These are phyloP conservation scores for Corythucha ciliata DNA, from an alignment of 2,888 invertebrate genomes.

Conservation along the genomic window DNA sequence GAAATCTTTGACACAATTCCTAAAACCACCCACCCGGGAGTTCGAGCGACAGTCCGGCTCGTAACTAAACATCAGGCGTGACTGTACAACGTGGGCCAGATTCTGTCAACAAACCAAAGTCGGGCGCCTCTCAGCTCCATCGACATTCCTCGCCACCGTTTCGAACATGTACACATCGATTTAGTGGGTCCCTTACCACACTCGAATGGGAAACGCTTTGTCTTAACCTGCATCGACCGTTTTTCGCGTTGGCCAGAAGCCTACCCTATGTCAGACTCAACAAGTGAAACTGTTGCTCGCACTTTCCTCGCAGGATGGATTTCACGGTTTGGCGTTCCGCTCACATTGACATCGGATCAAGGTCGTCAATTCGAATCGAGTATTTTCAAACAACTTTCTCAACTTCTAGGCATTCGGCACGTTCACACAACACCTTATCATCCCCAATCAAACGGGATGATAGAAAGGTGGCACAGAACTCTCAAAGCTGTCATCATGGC, in stretches of 20 bases:
- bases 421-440: constrained; percentile 18
- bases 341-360: constrained; percentile 39
- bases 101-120: constrained; percentile 40
- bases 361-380: constrained; percentile 40
- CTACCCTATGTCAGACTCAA: constrained; percentile 39
- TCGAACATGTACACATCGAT: constrained; percentile 40
- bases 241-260: constrained; percentile 42
- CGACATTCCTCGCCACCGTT: constrained; percentile 34
- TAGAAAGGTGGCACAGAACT: constrained; percentile 22
- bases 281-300: constrained; percentile 40
- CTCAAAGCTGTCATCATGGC: constrained; percentile 20
- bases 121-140: constrained; percentile 35
- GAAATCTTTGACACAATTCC: constrained; percentile 32
- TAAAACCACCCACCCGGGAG: constrained; percentile 35
- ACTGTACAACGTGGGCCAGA: constrained; percentile 38
- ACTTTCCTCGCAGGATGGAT: constrained; percentile 41
- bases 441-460: constrained; percentile 20
- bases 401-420: constrained; percentile 10
- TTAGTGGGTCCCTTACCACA: constrained; percentile 33
- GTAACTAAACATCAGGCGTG: constrained; percentile 37
- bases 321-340: constrained; percentile 41
- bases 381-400: constrained; percentile 33
- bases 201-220: constrained; percentile 34
- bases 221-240: constrained; percentile 39
- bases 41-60: constrained; percentile 34